These are phyloP conservation scores for Camarhynchus parvulus DNA, from an alignment of 2,113 vertebrate species.

Conservation along the genomic window DNA sequence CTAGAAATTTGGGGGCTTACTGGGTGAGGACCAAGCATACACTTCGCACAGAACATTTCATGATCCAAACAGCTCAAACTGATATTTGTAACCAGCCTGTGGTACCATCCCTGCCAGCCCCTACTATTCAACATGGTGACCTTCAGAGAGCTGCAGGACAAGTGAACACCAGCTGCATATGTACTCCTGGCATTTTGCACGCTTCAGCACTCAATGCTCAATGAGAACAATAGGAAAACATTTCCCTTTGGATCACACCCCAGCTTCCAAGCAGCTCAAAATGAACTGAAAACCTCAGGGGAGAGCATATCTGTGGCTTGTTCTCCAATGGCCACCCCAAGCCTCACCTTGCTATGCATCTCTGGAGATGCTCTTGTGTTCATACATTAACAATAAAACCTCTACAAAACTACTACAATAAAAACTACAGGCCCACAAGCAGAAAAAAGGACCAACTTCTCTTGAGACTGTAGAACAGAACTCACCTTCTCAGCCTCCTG, in stretches of 20 bases:
- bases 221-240: background rate
- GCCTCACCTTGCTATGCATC: accelerated
- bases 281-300: background rate
- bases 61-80: background rate
- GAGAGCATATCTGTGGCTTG: background rate
- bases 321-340: background rate
- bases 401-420: background rate
- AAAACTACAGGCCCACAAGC: background rate
- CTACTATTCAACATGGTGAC: background rate
- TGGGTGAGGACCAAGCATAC: background rate
- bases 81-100: background rate
- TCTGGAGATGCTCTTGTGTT: background rate
- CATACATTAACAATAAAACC: background rate
- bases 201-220: background rate
- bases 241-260: background rate
- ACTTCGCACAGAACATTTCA: background rate
- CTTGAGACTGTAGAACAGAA: background rate
- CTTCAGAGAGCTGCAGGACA: background rate
- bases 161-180: background rate
- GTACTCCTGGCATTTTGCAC: background rate
- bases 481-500: background rate
- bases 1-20: background rate
- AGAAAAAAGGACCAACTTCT: background rate
- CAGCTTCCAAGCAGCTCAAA: background rate
- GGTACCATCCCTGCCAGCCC: background rate